Percentiles rank a stretch among this genome's conserved stretches.
Conservation (phyloP, 1,140 invertebrate genomes). For the Lasioglossum albipes region DNA sequence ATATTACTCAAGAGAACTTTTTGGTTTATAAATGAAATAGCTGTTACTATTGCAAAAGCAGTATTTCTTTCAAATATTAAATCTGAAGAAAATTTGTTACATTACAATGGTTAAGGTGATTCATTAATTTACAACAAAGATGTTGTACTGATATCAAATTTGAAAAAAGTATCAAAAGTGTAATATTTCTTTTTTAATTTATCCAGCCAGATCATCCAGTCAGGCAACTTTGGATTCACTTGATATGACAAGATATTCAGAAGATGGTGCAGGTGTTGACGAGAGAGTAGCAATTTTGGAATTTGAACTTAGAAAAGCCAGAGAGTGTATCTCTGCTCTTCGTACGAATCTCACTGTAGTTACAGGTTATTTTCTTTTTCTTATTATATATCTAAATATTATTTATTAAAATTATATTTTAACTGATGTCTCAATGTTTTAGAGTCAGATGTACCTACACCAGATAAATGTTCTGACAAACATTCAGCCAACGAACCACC, state of each 20-base stretch:
- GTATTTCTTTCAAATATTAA: too few relatives aligned
- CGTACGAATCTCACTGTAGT: conserved; percentile 90
- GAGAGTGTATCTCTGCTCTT: conserved; percentile 91
- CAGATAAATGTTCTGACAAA: conserved; percentile 81
- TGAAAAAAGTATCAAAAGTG: too few relatives aligned
- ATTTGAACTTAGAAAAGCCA: conserved; percentile 93
- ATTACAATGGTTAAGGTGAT: too few relatives aligned
- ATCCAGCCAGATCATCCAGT: conserved; percentile 90
- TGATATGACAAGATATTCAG: conserved; percentile 92
- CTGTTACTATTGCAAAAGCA: too few relatives aligned
- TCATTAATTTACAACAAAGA: too few relatives aligned
- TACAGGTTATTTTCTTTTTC: conserved; percentile 80
- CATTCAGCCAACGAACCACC: conserved; percentile 77
- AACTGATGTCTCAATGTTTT: conserved; percentile 56
- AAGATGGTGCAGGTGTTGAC: conserved; percentile 90
- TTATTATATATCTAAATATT: conserved; percentile 22
- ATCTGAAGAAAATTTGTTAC: too few relatives aligned
- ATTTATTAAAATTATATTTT: conserved; percentile 14
- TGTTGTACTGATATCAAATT: too few relatives aligned
- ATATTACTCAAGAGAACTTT: not conserved
- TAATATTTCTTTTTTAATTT: conserved; percentile 62
- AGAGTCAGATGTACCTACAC: conserved; percentile 84
- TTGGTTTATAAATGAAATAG: too few relatives aligned
- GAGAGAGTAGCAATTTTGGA: conserved; percentile 91
- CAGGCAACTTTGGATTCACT: conserved; percentile 93